These are phyloP conservation scores for Zaprionus nigranus DNA, from an alignment of 1,140 invertebrate genomes.

Conservation along the genomic window DNA sequence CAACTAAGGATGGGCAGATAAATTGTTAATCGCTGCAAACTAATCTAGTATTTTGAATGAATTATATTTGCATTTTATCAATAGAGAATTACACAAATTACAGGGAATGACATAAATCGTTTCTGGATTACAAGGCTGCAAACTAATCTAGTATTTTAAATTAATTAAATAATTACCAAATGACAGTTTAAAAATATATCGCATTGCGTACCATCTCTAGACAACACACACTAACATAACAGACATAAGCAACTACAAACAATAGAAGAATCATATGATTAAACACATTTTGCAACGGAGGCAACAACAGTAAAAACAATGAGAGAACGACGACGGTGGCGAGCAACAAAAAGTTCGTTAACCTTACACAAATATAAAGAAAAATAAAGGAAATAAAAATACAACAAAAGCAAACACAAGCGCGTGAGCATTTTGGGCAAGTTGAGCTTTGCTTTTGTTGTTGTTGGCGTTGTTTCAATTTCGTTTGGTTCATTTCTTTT, in stretches of 20 bases:
- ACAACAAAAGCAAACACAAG: not conserved
- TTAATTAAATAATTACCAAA: not conserved
- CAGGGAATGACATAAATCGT: not conserved
- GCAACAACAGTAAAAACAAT: constrained; percentile 46
- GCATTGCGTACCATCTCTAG: not conserved
- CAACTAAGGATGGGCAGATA: not conserved
- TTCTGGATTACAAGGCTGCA: not conserved
- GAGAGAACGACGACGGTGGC: constrained; percentile 4
- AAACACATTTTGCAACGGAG: constrained; percentile 56
- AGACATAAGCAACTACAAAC: constrained; percentile 22
- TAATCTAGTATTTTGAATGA: not conserved
- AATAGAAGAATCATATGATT: constrained; percentile 50
- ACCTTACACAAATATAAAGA: constrained; percentile 39
- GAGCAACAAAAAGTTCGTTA: constrained; percentile 47
- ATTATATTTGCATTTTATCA: not conserved
- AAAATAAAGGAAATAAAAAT: not conserved
- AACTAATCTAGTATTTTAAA: not conserved
- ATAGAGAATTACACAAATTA: not conserved
- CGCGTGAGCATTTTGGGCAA: constrained; percentile 29
- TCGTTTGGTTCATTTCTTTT: constrained; percentile 35
- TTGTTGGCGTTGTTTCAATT: constrained; percentile 35
- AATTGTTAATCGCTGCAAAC: not conserved
- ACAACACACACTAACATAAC: not conserved
- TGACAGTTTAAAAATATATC: not conserved
- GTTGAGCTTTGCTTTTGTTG: constrained; percentile 49